Evolutionary conservation across 2,113 vertebrate species (phyloP).

Genomic region (Notothenia rossii): DNA sequence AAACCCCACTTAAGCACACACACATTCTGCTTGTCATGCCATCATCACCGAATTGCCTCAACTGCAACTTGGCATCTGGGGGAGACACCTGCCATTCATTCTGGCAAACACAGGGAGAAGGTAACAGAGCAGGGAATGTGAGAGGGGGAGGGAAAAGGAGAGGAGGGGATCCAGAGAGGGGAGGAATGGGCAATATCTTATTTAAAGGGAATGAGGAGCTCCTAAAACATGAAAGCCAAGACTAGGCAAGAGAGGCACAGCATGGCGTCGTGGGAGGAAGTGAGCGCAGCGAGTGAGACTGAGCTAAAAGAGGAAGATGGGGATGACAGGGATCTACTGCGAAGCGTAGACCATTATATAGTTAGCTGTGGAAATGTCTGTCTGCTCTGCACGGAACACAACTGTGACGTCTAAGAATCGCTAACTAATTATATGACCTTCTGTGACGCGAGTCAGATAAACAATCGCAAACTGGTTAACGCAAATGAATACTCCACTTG

Average conservation of each 20-base stretch:
- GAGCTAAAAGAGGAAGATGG: slow-evolving; percentile 66
- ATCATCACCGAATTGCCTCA: slow-evolving; percentile 50
- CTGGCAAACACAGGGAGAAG: slow-evolving; percentile 43
- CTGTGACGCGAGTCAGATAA: slow-evolving; percentile 42
- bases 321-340: slow-evolving; percentile 60
- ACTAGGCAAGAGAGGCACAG: slow-evolving; percentile 61
- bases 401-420: slow-evolving; percentile 36
- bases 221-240: slow-evolving; percentile 70
- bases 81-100: slow-evolving; percentile 74
- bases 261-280: slow-evolving; percentile 54
- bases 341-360: slow-evolving; percentile 51
- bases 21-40: slow-evolving; percentile 64
- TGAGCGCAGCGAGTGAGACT: slow-evolving; percentile 43
- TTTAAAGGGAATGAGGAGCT: slow-evolving; percentile 69
- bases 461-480: slow-evolving; percentile 40
- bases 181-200: slow-evolving; percentile 53
- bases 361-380: slow-evolving; percentile 62
- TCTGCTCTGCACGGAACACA: slow-evolving; percentile 39
- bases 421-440: slow-evolving; percentile 37
- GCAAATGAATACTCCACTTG: slow-evolving; percentile 1
- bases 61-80: slow-evolving; percentile 59
- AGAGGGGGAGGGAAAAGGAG: slow-evolving; percentile 10
- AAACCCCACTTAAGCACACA: slow-evolving; percentile 3
- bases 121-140: slow-evolving; percentile 23
- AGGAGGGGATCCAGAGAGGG: slow-evolving; percentile 25